Percentiles rank a stretch among this genome's conserved stretches.
Evolutionary conservation across 2,113 vertebrate genomes (phyloP).

Genomic region (Ursus arctos): DNA sequence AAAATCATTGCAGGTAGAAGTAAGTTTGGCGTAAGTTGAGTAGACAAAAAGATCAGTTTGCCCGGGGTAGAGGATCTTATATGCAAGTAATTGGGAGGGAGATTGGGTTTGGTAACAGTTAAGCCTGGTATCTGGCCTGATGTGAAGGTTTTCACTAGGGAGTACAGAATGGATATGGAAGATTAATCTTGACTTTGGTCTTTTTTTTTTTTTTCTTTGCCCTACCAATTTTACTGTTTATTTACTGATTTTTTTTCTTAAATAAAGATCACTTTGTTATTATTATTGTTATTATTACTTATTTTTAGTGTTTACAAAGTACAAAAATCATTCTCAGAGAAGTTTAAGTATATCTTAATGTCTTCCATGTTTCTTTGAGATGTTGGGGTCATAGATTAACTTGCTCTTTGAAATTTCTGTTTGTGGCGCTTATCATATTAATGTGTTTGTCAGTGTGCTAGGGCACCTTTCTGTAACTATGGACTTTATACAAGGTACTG

Average conservation of each 20-base stretch:
- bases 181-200: neutral
- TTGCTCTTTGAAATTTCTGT: slow-evolving; percentile 25
- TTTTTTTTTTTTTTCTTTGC: neutral
- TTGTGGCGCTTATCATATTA: neutral
- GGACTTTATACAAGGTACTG: slow-evolving; percentile 61
- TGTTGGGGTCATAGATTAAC: slow-evolving; percentile 15
- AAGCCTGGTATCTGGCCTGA: neutral
- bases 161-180: neutral
- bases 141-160: neutral
- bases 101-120: neutral
- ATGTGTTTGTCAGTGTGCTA: slow-evolving; percentile 19
- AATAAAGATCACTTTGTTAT: neutral
- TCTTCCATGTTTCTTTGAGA: slow-evolving; percentile 41
- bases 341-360: slow-evolving; percentile 13
- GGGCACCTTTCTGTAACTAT: slow-evolving; percentile 21
- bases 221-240: neutral
- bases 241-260: neutral
- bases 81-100: neutral
- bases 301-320: slow-evolving; percentile 22
- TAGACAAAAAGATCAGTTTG: neutral
- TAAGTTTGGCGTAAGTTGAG: neutral
- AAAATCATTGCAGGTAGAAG: slow-evolving; percentile 3
- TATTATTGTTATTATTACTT: neutral
- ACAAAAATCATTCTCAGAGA: slow-evolving; percentile 35
- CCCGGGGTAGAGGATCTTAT: neutral